Evolutionary conservation across 2,113 vertebrate species (phyloP).

Genomic region (Girardinichthys multiradiatus): DNA sequence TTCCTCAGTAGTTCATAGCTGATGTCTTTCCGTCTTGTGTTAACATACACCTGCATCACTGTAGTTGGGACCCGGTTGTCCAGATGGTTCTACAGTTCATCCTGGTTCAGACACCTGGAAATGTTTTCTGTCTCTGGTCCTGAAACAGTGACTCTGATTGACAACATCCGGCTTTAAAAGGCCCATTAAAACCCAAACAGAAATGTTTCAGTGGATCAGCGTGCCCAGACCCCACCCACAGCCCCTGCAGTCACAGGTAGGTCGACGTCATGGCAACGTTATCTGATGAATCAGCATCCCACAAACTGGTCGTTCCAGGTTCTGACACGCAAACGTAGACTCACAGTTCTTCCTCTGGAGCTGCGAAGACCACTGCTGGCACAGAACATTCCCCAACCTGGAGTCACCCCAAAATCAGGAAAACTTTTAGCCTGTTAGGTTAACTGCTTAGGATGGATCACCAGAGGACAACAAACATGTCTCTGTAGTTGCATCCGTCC

Average conservation of each 20-base stretch:
- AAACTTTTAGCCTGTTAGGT: background rate
- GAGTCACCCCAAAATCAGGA: background rate
- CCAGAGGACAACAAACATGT: background rate
- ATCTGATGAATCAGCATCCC: constrained; percentile 58
- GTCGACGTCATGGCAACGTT: constrained; percentile 41
- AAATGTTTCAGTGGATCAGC: background rate
- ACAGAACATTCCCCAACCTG: constrained; percentile 9
- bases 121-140: background rate
- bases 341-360: background rate
- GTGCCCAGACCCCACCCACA: background rate
- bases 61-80: background rate
- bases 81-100: too few relatives aligned
- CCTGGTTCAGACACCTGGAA: too few relatives aligned
- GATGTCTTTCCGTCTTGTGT: background rate
- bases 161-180: background rate
- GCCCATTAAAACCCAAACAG: background rate
- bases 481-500: background rate
- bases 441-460: background rate
- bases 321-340: constrained; percentile 18
- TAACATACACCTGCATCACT: too few relatives aligned
- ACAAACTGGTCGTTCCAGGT: constrained; percentile 54
- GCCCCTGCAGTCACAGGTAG: constrained; percentile 29
- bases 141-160: too few relatives aligned
- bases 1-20: background rate
- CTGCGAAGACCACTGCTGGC: background rate